A percentile compares a stretch with the other conserved stretches of the same genome.
Conservation (phyloP, 2,888 invertebrate genomes). For the Axea sp. region DNA sequence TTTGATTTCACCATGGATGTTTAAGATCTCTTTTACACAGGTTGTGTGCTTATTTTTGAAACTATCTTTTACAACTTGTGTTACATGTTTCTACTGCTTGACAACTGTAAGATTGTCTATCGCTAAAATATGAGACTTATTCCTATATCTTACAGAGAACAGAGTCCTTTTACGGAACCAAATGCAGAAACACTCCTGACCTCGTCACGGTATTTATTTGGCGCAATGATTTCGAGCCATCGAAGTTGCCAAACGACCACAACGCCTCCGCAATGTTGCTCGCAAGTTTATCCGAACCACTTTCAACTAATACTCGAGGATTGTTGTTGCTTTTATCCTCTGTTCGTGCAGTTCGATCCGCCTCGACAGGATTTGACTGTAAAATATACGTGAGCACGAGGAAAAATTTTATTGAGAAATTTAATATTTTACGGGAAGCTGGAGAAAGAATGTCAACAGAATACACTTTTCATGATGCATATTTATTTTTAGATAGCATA, state of each 20-base stretch:
- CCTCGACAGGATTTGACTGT: constrained; percentile 29
- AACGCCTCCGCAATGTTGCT: constrained; percentile 12
- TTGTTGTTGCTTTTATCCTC: constrained; percentile 40
- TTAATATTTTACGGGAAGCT: constrained; percentile 31
- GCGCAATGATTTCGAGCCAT: constrained; percentile 15
- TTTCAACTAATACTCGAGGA: constrained; percentile 26
- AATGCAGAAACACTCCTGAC: constrained; percentile 52
- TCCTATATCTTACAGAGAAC: constrained; percentile 43
- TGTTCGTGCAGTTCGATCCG: constrained; percentile 10
- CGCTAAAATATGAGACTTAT: constrained; percentile 60
- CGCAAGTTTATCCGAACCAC: constrained; percentile 15
- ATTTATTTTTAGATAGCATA: constrained; percentile 41
- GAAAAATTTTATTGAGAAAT: constrained; percentile 30
- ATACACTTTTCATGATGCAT: constrained; percentile 32
- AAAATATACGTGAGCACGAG: constrained; percentile 25
- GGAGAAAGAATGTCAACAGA: constrained; percentile 8
- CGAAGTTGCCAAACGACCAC: constrained; percentile 12
- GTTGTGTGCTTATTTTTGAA: too few relatives aligned
- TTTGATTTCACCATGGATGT: too few relatives aligned
- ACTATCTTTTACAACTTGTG: too few relatives aligned
- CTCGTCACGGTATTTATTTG: constrained; percentile 6
- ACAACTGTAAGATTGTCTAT: constrained; percentile 48
- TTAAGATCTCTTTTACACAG: too few relatives aligned
- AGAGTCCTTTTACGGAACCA: constrained; percentile 52
- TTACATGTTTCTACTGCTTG: too few relatives aligned